Percentiles rank a stretch among this genome's conserved stretches.
These are phyloP conservation scores for Cyrtorhinus lividipennis DNA, from an alignment of 1,140 invertebrate genomes.

Conservation along the genomic window DNA sequence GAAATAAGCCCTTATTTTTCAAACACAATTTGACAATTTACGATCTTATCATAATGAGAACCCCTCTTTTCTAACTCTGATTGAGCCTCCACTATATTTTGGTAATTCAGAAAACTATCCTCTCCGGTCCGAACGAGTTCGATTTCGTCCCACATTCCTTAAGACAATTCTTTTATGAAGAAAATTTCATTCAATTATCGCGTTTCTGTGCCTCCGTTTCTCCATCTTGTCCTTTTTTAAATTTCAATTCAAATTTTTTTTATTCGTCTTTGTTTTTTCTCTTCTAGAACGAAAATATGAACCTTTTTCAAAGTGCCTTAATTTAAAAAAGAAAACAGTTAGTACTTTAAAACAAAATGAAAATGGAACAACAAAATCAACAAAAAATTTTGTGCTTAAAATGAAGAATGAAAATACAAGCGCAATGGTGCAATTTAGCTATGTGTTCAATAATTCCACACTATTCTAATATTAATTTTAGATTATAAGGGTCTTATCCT, in stretches of 20 bases:
- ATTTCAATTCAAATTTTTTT: background rate
- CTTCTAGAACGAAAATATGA: too few relatives aligned
- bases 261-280: background rate
- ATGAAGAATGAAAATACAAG: background rate
- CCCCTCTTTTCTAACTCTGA: background rate
- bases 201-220: background rate
- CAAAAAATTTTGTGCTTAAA: slow-evolving; percentile 8
- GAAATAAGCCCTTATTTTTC: background rate
- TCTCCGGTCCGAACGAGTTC: background rate
- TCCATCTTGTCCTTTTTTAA: background rate
- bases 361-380: too few relatives aligned
- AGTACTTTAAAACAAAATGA: background rate
- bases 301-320: slow-evolving; percentile 2
- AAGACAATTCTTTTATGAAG: too few relatives aligned
- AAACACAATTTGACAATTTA: too few relatives aligned
- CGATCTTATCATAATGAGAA: background rate
- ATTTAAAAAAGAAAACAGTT: background rate
- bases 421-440: slow-evolving; percentile 9
- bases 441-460: slow-evolving; percentile 10
- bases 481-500: background rate
- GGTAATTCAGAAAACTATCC: background rate
- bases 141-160: too few relatives aligned
- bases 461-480: slow-evolving; percentile 5
- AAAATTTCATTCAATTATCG: too few relatives aligned
- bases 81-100: background rate